phyloP scores from a whole-genome alignment of 2,113 vertebrate genomes.

The Syrmaticus mikado region DNA sequence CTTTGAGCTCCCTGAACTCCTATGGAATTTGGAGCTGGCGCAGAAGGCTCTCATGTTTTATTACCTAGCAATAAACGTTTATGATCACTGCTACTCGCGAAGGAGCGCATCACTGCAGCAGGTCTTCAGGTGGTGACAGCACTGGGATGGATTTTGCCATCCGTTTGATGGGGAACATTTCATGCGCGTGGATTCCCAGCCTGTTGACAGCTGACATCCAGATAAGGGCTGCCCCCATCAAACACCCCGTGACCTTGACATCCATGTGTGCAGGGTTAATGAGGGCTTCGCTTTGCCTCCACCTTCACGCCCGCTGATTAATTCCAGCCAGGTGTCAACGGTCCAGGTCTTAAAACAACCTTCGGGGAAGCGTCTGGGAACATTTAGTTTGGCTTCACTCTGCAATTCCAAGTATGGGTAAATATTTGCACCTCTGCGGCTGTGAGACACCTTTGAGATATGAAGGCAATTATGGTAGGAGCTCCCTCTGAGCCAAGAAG shows the following conservation, averaged over 20 bases:
- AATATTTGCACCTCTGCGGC: constrained; percentile 69
- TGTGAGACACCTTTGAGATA: constrained; percentile 43
- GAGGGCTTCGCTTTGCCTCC: neutral
- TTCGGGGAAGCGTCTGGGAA: neutral
- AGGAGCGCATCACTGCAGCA: fast-evolving
- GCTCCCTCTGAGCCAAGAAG: neutral
- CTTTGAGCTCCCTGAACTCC: neutral
- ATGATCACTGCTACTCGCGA: neutral
- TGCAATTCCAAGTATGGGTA: constrained; percentile 69
- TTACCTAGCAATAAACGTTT: neutral
- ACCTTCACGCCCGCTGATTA: constrained; percentile 29
- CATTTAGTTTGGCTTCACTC: neutral
- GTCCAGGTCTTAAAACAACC: constrained; percentile 57
- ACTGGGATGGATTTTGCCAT: neutral
- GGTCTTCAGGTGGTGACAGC: neutral
- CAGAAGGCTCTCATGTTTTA: neutral
- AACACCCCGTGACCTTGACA: neutral
- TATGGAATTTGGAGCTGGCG: neutral
- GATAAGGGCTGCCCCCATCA: neutral
- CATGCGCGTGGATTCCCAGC: neutral
- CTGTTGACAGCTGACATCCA: neutral
- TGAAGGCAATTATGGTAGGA: neutral
- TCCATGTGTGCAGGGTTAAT: constrained; percentile 34
- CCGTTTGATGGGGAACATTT: neutral
- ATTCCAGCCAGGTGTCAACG: constrained; percentile 61